Percentiles rank a stretch among this genome's conserved stretches.
These are phyloP conservation scores for Fragum fragum DNA, from an alignment of 2,888 invertebrate species.

Conservation along the genomic window DNA sequence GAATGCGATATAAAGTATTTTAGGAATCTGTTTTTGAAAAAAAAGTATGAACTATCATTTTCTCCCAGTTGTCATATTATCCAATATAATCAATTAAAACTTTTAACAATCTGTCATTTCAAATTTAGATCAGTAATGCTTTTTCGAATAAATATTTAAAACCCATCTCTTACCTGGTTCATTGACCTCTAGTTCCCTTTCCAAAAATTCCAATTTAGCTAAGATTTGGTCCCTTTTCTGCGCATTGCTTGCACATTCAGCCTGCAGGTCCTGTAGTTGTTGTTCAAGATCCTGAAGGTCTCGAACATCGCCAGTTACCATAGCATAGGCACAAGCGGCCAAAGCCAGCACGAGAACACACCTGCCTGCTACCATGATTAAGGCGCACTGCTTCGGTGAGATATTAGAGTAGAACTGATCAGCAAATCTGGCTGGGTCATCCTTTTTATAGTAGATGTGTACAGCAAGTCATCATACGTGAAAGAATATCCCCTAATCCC, in stretches of 20 bases:
- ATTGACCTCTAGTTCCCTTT: conserved; percentile 51
- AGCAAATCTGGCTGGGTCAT: neutral
- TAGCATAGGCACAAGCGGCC: conserved; percentile 51
- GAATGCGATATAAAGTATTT: too few species aligned
- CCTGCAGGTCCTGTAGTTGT: conserved; percentile 28
- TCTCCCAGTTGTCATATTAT: too few species aligned
- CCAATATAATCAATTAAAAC: too few species aligned
- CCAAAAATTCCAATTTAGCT: conserved; percentile 41
- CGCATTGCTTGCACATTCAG: conserved; percentile 36
- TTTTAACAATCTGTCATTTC: too few species aligned
- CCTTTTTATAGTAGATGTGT: conserved; percentile 12
- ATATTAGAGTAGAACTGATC: conserved; percentile 19
- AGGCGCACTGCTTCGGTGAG: conserved; percentile 54
- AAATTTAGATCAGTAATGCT: too few species aligned
- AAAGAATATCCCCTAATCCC: too few species aligned
- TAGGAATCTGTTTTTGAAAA: too few species aligned
- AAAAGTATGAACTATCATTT: too few species aligned
- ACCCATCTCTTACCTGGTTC: conserved; percentile 56
- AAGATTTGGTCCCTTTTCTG: conserved; percentile 31
- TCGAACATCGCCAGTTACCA: conserved; percentile 31
- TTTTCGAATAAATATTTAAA: too few species aligned
- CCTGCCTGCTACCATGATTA: conserved; percentile 63
- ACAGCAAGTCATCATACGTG: neutral
- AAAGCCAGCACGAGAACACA: conserved; percentile 61
- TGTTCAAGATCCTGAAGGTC: conserved; percentile 29